Evolutionary conservation across 2,888 invertebrate species (phyloP), one percentile per base, ranked within the genome.

Genomic region (Melanophora roralis): DNA sequence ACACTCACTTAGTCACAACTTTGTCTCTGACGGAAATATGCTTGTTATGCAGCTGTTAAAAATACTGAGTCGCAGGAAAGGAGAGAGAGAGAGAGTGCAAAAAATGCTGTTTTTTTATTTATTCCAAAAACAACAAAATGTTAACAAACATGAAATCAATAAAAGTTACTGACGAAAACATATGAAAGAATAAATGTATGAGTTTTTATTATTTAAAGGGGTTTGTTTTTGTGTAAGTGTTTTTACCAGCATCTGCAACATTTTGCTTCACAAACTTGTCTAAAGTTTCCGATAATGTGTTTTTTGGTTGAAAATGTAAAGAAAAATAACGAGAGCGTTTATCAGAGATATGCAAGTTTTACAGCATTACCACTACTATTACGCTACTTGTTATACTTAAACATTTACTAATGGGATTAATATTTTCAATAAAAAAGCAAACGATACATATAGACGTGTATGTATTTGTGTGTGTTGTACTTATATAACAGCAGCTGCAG

Each of bases 121-220:
- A 2, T 51, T 5, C 23, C 16, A 11, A 45, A 19, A 2, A 23
- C 1, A 51, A 32, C 47, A 38, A 47, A 12, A n/a, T 49, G 12
- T 38, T 11, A 14, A 11, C 12, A 11, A 32, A 62, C 34, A 43
- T 27, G 45, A 72, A 72, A 72, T 62, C 62, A 62, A 72, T 72
- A 64, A 12, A n/a, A 47, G 23, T 34, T 14, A 21, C 4, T 32
- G 43, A n/a, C 19, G 21, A 14, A 16, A 1, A 4, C 1, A n/a
- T n/a, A 21, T 40, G n/a, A 6, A 6, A 27, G 14, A 2, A 19
- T 38, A 27, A 51, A 49, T 49, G 47, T 38, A 51, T 19, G 27
- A 9, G 4, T 5, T 27, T 27, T 27, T 27, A 5, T 27, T 27
- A 3, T 27, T 3, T 27, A 6, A 27, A 8, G 43, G 5, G 14